Base-by-base conservation (phyloP, 2,888 invertebrate species). In the Diarsia dahlii region DNA sequence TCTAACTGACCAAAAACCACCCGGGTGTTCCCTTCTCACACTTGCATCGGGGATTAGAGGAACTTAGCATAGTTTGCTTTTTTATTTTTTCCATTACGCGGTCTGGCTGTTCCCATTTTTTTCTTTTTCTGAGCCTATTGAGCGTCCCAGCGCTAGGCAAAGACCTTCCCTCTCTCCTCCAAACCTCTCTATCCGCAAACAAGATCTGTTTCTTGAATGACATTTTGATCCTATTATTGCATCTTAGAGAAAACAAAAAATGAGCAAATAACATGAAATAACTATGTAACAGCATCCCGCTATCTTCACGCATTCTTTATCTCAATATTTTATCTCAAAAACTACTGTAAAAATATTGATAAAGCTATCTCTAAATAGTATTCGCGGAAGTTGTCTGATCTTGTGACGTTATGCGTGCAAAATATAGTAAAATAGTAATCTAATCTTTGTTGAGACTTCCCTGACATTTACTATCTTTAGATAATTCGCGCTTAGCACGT, bases 301-400 rank as follows among this genome's bases (percentile, higher is more conserved):
- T 65, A 45, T 60, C 15, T 34, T 4, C n/a, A 39, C 50, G 54
- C 15, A 15, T 10, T 28, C 12, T 63, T n/a, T 39, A 13, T 39
- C 39, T 39, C 5, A 34, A 20, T n/a, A 4, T 78, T 66, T 45
- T 63, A 71, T 80, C 80, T 80, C 18, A n/a, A 23, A n/a, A 63
- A 54, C 39, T 63, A 34, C 46, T 15, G 20, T 6, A n/a, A 20
- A 10, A 34, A 15, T 8, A 5, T 18, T 63, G 76, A 80, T 77
- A 56, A 54, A 15, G 28, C 45, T 50, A 74, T 78, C 23, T 46
- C n/a, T 18, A 15, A 15, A 20, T 62, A 6, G 15, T 8, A 20
- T 23, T 60, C 15, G 12, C 34, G 23, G 6, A 18, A 62, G 20
- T n/a, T 28, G 34, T n/a, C 46, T 76, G 34, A 0, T 15, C 20